phyloP scores from a whole-genome alignment of 2,113 vertebrate genomes.

The Atlantisia rogersi region DNA sequence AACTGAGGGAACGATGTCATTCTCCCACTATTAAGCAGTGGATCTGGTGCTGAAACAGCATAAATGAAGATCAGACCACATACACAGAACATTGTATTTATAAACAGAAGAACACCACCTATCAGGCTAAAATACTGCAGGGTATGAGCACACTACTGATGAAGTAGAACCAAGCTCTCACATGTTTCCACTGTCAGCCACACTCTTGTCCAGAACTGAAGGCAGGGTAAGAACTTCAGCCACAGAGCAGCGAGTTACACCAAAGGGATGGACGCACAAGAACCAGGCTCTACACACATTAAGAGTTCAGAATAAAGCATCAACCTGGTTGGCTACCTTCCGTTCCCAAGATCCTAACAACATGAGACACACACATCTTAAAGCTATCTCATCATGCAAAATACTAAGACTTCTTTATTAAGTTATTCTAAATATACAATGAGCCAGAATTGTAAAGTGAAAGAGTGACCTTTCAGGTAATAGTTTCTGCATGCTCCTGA shows the following conservation, averaged over 20 bases:
- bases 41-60: neutral
- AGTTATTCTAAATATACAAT: constrained; percentile 56
- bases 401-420: constrained; percentile 59
- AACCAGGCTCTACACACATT: neutral
- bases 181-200: neutral
- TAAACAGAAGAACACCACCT: fast-evolving
- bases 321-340: neutral
- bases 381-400: constrained; percentile 53
- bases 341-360: neutral
- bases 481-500: constrained; percentile 55
- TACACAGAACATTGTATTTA: too few relatives aligned
- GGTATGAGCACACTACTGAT: neutral
- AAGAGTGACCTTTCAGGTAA: constrained; percentile 25
- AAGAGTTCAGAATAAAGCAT: too few relatives aligned
- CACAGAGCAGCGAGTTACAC: neutral
- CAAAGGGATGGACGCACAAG: neutral
- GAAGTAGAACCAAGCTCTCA: neutral
- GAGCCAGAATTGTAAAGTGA: constrained; percentile 28
- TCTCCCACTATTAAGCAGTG: neutral
- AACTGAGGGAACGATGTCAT: neutral
- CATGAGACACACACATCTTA: neutral
- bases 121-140: neutral
- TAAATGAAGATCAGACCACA: neutral
- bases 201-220: neutral
- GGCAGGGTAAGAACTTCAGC: neutral